A percentile compares a stretch with the other conserved stretches of the same genome.
These are phyloP conservation scores for Sphaerodactylus townsendi DNA, from an alignment of 2,113 vertebrate genomes.

Conservation along the genomic window DNA sequence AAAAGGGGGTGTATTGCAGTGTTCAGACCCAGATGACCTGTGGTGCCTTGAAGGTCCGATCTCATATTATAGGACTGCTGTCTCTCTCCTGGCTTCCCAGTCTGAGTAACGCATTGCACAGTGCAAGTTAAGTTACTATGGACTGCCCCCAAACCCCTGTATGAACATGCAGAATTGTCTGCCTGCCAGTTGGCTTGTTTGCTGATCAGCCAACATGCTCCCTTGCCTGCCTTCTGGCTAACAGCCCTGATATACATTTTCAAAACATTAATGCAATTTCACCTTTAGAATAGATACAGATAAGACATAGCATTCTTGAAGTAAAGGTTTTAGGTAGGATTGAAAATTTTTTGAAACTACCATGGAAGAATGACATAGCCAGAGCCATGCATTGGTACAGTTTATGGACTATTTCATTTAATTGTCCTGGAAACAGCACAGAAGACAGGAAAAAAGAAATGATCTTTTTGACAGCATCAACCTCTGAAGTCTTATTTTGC, in stretches of 20 bases:
- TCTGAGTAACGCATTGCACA: neutral
- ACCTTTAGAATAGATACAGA: too few species aligned
- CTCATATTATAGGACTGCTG: neutral
- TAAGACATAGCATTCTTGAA: neutral
- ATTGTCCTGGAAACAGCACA: neutral
- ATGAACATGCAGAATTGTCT: neutral
- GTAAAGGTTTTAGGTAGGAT: neutral
- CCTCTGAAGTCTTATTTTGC: neutral
- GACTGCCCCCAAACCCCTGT: neutral
- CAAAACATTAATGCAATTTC: neutral
- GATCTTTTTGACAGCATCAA: neutral
- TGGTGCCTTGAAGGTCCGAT: neutral
- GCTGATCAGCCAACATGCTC: too few species aligned
- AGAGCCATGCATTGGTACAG: neutral
- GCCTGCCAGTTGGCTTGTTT: neutral
- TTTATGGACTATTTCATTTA: slow-evolving; percentile 4
- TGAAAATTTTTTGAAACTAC: neutral
- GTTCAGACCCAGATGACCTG: neutral
- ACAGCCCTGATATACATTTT: neutral
- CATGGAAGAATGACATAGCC: neutral
- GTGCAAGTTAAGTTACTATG: neutral
- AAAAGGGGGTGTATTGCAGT: neutral
- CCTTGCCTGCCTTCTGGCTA: neutral
- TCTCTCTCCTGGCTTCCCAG: neutral
- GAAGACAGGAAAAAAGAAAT: neutral